phyloP scores from a whole-genome alignment of 2,797 vertebrate genomes.

The Diplodus puntazzo region DNA sequence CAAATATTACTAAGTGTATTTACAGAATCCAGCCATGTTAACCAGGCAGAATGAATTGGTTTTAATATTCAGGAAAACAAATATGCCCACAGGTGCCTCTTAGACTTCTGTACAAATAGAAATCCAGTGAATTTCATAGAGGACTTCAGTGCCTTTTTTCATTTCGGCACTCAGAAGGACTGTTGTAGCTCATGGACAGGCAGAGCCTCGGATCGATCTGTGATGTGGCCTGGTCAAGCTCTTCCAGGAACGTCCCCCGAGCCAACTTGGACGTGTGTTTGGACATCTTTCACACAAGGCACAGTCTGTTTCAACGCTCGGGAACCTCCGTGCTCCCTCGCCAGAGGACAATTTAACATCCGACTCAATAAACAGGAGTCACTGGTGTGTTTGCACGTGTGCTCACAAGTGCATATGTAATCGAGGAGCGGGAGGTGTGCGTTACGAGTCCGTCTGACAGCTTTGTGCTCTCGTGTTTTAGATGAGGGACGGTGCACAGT shows the following conservation, averaged over 20 bases:
- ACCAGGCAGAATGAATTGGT: slow-evolving; percentile 22
- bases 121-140: slow-evolving; percentile 42
- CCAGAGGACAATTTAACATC: slow-evolving; percentile 77
- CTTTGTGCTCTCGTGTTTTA: slow-evolving; percentile 44
- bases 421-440: slow-evolving; percentile 42
- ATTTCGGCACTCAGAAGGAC: slow-evolving; percentile 57
- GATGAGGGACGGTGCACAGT: slow-evolving; percentile 41
- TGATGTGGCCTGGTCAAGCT: slow-evolving; percentile 70
- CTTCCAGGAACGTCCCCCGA: slow-evolving; percentile 65
- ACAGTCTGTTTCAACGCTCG: slow-evolving; percentile 75
- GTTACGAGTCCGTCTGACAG: slow-evolving; percentile 50
- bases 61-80: slow-evolving; percentile 31
- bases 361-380: slow-evolving; percentile 77
- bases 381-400: slow-evolving; percentile 60
- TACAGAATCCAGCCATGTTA: slow-evolving; percentile 43
- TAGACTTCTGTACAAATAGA: slow-evolving; percentile 42
- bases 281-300: slow-evolving; percentile 72
- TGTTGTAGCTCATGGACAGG: slow-evolving; percentile 63
- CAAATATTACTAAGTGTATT: slow-evolving; percentile 38
- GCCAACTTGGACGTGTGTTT: slow-evolving; percentile 71
- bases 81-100: slow-evolving; percentile 48
- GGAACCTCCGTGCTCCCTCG: slow-evolving; percentile 56
- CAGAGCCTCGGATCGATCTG: slow-evolving; percentile 39
- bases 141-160: slow-evolving; percentile 29
- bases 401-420: slow-evolving; percentile 43